Evolutionary conservation across 2,113 vertebrate genomes (phyloP).

Genomic region (Tenrec ecaudatus): DNA sequence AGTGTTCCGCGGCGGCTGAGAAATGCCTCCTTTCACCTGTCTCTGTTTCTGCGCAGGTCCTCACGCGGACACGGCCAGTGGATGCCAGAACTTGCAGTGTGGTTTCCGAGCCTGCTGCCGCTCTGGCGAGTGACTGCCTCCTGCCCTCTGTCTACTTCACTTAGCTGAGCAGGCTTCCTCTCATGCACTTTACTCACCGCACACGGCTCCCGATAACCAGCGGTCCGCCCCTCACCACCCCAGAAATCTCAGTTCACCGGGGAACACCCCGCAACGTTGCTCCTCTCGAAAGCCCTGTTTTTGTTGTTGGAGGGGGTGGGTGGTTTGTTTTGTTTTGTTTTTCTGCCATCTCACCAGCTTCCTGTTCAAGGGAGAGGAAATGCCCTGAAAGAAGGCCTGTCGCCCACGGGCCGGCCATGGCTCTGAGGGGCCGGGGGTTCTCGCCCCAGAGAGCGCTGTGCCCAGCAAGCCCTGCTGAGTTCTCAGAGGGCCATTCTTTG

Average conservation of each 20-base stretch:
- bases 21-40: slow-evolving; percentile 86
- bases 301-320: slow-evolving; percentile 83
- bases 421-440: slow-evolving; percentile 72
- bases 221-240: slow-evolving; percentile 79
- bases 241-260: slow-evolving; percentile 81
- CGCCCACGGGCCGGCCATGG: slow-evolving; percentile 76
- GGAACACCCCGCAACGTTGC: slow-evolving; percentile 86
- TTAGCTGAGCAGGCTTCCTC: slow-evolving; percentile 90
- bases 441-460: slow-evolving; percentile 77
- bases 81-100: slow-evolving; percentile 99
- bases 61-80: slow-evolving; percentile 97
- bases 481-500: slow-evolving; percentile 73
- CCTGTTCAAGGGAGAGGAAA: slow-evolving; percentile 81
- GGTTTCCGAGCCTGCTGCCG: slow-evolving; percentile 99
- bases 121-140: slow-evolving; percentile 94
- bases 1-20: slow-evolving; percentile 17
- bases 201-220: slow-evolving; percentile 84
- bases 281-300: slow-evolving; percentile 79
- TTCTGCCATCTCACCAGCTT: slow-evolving; percentile 69
- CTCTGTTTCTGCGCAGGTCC: slow-evolving; percentile 94
- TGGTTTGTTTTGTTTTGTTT: background rate
- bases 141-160: slow-evolving; percentile 86
- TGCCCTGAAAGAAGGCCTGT: slow-evolving; percentile 76
- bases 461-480: slow-evolving; percentile 71
- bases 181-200: slow-evolving; percentile 96